Conservation (phyloP, 2,113 vertebrate species). For the Indri indri region DNA sequence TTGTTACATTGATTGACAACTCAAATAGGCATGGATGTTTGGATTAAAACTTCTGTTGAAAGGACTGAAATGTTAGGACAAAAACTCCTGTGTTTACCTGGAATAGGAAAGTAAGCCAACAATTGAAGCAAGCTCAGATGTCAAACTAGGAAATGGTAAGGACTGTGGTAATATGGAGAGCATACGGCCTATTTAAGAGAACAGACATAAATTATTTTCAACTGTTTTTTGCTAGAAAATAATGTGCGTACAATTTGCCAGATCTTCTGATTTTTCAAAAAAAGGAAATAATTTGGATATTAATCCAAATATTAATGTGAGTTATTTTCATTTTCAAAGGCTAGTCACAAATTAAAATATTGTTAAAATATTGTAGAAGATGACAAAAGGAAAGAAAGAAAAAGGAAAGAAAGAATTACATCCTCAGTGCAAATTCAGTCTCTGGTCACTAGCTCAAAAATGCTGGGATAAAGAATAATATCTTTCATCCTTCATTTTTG, state of each 20-base stretch:
- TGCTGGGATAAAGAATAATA: not conserved
- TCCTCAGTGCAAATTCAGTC: not conserved
- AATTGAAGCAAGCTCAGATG: not conserved
- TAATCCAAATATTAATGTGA: not conserved
- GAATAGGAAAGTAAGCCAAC: not conserved
- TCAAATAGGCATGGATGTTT: not conserved
- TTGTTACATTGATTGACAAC: constrained; percentile 13
- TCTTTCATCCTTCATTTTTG: not conserved
- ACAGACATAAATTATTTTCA: not conserved
- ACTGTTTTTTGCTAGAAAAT: not conserved
- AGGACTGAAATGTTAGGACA: not conserved
- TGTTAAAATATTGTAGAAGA: not conserved
- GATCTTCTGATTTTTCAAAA: not conserved
- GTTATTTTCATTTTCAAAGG: not conserved
- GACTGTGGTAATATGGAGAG: not conserved
- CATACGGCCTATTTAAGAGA: not conserved
- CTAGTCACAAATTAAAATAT: not conserved
- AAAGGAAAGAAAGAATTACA: not conserved
- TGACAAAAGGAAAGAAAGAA: not conserved
- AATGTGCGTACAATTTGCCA: not conserved
- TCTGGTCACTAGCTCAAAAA: not conserved
- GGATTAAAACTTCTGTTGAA: constrained; percentile 50
- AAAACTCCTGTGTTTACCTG: not conserved
- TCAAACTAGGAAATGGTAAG: not conserved
- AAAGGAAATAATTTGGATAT: not conserved